Percentiles rank a stretch among this genome's conserved stretches.
phyloP scores from a whole-genome alignment of 2,113 vertebrate genomes.

The Alouatta palliata region DNA sequence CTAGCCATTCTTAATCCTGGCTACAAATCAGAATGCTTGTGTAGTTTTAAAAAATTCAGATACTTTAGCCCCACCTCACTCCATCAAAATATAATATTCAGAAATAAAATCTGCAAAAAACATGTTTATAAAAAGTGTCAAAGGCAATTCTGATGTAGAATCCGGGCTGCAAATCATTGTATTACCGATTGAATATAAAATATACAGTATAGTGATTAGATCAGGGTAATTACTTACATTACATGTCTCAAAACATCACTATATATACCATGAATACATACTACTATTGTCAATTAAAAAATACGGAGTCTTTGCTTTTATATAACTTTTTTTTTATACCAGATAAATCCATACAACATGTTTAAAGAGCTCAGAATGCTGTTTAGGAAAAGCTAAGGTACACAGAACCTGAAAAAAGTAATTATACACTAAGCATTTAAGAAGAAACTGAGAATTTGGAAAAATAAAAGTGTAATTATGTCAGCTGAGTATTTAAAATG shows the following conservation, averaged over 20 bases:
- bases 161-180: not conserved
- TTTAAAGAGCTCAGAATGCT: not conserved
- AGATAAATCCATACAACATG: constrained; percentile 4
- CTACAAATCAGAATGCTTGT: not conserved
- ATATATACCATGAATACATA: not conserved
- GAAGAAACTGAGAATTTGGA: not conserved
- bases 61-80: not conserved
- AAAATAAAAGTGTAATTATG: not conserved
- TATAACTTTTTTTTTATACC: not conserved
- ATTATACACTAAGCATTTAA: constrained; percentile 1
- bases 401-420: not conserved
- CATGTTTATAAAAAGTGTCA: constrained; percentile 13
- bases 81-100: constrained; percentile 20
- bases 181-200: not conserved
- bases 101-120: not conserved
- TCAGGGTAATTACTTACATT: not conserved
- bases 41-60: not conserved
- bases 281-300: not conserved
- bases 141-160: not conserved
- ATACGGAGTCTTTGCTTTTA: not conserved
- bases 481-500: constrained; percentile 19
- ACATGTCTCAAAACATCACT: not conserved
- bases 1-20: not conserved
- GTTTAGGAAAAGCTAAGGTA: constrained; percentile 13
- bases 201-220: not conserved